Base-by-base conservation (phyloP, 2,113 vertebrate genomes). In the Sitta europaea region DNA sequence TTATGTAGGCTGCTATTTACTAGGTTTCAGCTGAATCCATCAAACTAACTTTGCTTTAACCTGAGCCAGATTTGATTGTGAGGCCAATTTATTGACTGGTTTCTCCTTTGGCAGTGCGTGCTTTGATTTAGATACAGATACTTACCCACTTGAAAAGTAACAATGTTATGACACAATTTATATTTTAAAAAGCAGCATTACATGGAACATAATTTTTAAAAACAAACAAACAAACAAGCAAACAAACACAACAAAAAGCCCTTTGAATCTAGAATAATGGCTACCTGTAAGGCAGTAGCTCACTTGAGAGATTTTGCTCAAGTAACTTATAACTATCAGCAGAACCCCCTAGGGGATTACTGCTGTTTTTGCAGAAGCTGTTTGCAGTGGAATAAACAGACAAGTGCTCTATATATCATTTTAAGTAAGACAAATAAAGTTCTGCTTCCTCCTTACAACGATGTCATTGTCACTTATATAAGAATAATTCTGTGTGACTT, bases 401-500 rank as follows among this genome's bases (percentile, higher is more conserved):
- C 98, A 98, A 98, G 98, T 98, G 97, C 98, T 98, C 98, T 97
- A 98, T 98, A 98, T 98, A 98, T 98, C 98, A 98, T 98, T 98
- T 98, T 98, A 98, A 98, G 98, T 98, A 98, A 98, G 98, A 98
- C 98, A 98, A 98, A 98, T 98, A 98, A 98, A 98, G 98, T 98
- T 98, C 98, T 98, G 97, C 97, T 98, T 98, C 98, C 97, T 97
- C 98, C 98, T 98, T 98, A 98, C 98, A 98, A 98, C 98, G 96
- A 98, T 98, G 98, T 98, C 98, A 98, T 98, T 98, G 98, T 98
- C 98, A 98, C 98, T 98, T 98, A 98, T 97, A 98, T 97, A 98
- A 98, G 98, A 98, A 98, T 98, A 98, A 98, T 98, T 98, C 98
- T 96, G 94, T 96, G 97, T 98, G 98, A 98, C 98, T 98, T 98